Evolutionary conservation across 1,140 invertebrate genomes (phyloP).

Genomic region (Chironomus tepperi): DNA sequence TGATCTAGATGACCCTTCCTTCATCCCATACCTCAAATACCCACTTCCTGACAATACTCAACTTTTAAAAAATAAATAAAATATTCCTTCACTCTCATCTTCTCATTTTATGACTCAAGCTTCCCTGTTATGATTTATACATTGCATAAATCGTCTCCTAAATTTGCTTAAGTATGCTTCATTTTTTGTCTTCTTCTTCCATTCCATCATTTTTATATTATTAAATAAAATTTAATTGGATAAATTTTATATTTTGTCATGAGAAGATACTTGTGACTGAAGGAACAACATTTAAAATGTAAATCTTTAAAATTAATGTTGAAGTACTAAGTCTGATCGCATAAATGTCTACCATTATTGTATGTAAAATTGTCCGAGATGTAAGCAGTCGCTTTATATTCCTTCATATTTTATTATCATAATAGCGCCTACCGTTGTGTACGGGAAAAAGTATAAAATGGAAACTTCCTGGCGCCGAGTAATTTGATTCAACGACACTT

Average conservation of each 20-base stretch:
- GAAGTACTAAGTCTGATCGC: not conserved
- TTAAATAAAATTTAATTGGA: constrained; percentile 10
- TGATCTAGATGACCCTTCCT: no score
- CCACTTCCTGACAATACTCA: no score
- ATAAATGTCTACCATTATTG: not conserved
- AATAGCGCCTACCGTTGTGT: not conserved
- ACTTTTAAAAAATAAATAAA: no score
- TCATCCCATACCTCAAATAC: no score
- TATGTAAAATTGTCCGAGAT: not conserved
- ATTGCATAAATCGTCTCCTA: not conserved
- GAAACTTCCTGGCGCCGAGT: not conserved
- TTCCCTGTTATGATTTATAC: not conserved
- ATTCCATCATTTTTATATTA: no score
- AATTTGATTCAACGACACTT: no score
- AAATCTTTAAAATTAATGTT: not conserved
- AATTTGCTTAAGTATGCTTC: not conserved
- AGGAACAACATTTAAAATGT: not conserved
- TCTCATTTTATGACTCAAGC: not conserved
- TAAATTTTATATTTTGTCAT: not conserved
- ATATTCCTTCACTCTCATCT: no score
- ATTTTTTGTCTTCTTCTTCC: no score
- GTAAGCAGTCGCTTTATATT: not conserved
- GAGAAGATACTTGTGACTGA: no score
- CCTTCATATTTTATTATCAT: constrained; percentile 2
- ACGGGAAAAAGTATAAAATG: not conserved